These are phyloP conservation scores for Peribatodes rhomboidaria DNA, from an alignment of 2,888 invertebrate genomes.

Conservation along the genomic window DNA sequence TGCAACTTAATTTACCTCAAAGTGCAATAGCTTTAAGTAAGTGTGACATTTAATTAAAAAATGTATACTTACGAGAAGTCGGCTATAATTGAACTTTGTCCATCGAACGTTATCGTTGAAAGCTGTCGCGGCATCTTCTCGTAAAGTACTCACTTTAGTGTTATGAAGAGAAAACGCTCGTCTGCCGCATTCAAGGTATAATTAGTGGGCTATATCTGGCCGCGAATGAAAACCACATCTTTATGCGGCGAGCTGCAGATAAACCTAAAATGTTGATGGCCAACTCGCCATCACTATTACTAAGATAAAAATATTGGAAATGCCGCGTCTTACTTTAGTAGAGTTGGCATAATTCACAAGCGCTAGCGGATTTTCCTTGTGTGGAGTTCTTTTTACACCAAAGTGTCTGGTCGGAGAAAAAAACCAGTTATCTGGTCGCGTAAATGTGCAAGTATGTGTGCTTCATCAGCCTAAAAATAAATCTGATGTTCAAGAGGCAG, in stretches of 20 bases:
- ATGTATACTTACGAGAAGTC: conserved; percentile 12
- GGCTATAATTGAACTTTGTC: conserved; percentile 26
- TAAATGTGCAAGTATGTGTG: not conserved
- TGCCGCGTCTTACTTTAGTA: conserved; percentile 32
- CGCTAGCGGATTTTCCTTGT: not conserved
- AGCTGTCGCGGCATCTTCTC: conserved; percentile 34
- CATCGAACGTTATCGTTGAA: conserved; percentile 4
- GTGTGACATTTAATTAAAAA: conserved; percentile 33
- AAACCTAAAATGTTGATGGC: conserved; percentile 74
- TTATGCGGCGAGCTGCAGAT: conserved; percentile 71
- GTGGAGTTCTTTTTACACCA: not conserved
- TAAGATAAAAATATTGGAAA: conserved; percentile 58
- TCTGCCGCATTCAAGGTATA: conserved; percentile 57
- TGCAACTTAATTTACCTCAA: conserved; percentile 13
- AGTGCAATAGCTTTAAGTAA: conserved; percentile 13
- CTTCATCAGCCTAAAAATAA: not conserved
- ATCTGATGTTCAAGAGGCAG: not conserved
- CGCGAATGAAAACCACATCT: conserved; percentile 74
- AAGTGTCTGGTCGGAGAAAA: too few relatives aligned
- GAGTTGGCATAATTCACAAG: not conserved
- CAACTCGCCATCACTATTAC: conserved; percentile 54
- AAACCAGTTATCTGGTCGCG: not conserved
- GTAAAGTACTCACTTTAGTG: conserved; percentile 58
- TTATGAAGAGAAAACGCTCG: conserved; percentile 62
- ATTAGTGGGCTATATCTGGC: conserved; percentile 69